Evolutionary conservation across 2,888 invertebrate species (phyloP).

Genomic region (Sepiola atlantica): DNA sequence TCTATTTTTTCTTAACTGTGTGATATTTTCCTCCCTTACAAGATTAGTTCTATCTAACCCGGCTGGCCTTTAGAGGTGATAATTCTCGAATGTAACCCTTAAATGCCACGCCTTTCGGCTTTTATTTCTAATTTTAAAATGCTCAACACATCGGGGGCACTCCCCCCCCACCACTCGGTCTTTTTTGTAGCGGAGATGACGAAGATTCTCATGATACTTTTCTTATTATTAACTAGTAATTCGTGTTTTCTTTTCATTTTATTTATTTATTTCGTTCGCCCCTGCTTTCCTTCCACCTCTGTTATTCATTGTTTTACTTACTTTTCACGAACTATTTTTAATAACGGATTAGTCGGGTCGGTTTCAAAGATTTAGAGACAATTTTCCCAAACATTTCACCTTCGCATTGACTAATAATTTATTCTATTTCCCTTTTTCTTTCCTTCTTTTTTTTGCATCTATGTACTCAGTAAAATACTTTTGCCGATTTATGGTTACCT

Average conservation of each 20-base stretch:
- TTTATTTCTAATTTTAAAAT: background rate
- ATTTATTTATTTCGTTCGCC: no score
- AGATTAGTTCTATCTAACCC: conserved; percentile 2
- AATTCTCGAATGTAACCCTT: background rate
- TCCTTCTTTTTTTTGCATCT: background rate
- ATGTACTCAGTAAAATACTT: no score
- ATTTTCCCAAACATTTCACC: background rate
- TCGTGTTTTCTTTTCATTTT: no score
- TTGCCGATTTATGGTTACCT: no score
- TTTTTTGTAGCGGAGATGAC: background rate
- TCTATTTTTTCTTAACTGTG: background rate
- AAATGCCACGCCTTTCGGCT: background rate
- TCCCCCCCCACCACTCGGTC: background rate
- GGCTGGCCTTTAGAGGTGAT: background rate
- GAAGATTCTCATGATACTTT: background rate
- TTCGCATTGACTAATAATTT: background rate
- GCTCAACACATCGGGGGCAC: background rate
- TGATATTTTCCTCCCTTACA: background rate
- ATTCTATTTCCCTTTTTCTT: background rate
- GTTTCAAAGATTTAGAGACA: no score
- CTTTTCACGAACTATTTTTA: no score
- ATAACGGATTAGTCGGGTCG: no score
- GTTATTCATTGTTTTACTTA: no score
- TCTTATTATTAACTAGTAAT: no score
- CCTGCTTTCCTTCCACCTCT: no score